phyloP scores from a whole-genome alignment of 2,888 invertebrate species.

The Coelopa pilipes region DNA sequence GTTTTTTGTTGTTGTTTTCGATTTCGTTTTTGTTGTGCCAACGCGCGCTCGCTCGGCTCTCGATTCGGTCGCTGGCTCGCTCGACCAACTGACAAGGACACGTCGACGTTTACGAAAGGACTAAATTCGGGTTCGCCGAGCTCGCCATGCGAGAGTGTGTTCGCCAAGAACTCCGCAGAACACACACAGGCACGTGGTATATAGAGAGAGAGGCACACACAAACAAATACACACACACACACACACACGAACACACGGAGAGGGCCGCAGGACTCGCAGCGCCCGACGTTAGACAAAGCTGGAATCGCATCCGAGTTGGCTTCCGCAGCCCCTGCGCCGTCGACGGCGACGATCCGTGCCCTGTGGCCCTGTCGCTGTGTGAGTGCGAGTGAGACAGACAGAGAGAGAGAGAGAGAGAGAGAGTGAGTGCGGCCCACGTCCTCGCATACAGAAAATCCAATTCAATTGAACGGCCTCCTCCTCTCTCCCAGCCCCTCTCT shows the following conservation, averaged over 20 bases:
- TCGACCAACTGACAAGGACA: conserved; percentile 51
- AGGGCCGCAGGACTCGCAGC: not conserved
- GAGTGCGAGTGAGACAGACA: conserved; percentile 31
- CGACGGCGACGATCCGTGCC: no score
- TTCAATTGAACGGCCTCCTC: conserved; percentile 33
- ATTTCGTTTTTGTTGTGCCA: not conserved
- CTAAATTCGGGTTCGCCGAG: conserved; percentile 53
- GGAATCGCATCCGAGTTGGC: no score
- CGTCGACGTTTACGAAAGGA: conserved; percentile 63
- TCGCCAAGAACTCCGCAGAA: conserved; percentile 43
- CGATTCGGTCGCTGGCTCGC: no score
- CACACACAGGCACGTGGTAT: conserved; percentile 42
- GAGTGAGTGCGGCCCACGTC: conserved; percentile 28
- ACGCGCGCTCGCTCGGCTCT: conserved; percentile 10
- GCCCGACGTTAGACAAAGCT: conserved; percentile 19
- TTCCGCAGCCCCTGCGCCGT: not conserved
- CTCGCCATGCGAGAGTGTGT: conserved; percentile 42
- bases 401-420: not conserved
- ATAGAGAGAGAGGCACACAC: conserved; percentile 34
- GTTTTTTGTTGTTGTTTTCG: conserved; percentile 14
- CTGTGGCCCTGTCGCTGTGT: not conserved
- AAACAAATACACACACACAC: conserved; percentile 30
- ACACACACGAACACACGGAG: conserved; percentile 3
- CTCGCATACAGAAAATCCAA: conserved; percentile 20
- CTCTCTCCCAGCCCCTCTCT: no score